Conservation (phyloP, 2,888 invertebrate species). For the Calameuta idolon region DNA sequence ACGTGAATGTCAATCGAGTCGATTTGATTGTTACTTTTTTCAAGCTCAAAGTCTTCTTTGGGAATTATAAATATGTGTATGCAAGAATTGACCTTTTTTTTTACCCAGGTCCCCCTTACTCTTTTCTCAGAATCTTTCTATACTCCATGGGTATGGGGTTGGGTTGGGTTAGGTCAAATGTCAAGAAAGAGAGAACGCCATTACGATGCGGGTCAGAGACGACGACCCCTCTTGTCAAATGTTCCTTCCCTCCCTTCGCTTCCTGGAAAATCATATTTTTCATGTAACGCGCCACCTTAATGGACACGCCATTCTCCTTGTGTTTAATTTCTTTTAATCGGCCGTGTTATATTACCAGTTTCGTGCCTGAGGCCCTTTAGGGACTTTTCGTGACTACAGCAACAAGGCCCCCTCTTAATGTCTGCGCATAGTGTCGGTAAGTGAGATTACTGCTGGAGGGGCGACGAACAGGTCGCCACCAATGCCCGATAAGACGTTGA, state of each 20-base stretch:
- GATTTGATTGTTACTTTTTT: background rate
- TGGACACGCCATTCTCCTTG: background rate
- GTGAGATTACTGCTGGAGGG: background rate
- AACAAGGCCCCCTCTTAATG: background rate
- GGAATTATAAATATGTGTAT: background rate
- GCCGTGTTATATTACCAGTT: background rate
- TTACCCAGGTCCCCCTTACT: background rate
- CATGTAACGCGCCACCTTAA: background rate
- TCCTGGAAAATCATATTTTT: background rate
- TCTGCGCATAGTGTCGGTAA: background rate
- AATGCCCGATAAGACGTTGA: background rate
- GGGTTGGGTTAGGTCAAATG: slow-evolving; percentile 4
- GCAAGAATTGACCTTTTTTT: background rate
- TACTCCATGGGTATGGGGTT: background rate
- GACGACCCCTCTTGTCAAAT: background rate
- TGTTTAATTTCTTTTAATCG: background rate
- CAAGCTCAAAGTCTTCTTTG: background rate
- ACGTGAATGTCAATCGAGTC: background rate
- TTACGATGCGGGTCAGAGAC: background rate
- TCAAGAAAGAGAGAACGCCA: background rate
- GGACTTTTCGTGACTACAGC: background rate
- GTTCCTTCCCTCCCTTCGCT: background rate
- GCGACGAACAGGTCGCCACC: background rate
- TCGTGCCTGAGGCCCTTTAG: background rate
- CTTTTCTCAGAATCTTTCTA: background rate